Conservation (phyloP, 2,113 vertebrate genomes). For the Bufo gargarizans region DNA sequence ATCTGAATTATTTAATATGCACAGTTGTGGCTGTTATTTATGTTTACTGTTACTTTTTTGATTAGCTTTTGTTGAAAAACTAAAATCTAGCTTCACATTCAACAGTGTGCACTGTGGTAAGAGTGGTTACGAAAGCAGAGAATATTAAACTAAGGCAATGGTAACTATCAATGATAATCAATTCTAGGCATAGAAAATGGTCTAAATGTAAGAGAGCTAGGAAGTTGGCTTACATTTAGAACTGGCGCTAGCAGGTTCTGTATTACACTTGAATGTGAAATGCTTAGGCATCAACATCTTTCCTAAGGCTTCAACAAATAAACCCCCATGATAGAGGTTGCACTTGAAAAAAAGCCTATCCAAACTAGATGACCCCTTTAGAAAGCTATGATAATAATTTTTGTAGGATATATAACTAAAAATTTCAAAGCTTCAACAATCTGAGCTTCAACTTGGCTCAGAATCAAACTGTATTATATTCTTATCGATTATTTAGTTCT, state of each 20-base stretch:
- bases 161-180: background rate
- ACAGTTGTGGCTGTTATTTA: background rate
- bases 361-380: background rate
- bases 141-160: background rate
- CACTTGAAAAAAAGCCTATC: background rate
- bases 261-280: too few relatives aligned
- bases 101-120: background rate
- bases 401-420: background rate
- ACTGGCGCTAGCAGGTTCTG: too few relatives aligned
- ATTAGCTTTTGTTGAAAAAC: background rate
- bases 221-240: too few relatives aligned
- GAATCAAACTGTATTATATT: background rate
- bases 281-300: too few relatives aligned
- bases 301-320: too few relatives aligned
- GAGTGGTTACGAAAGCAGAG: background rate
- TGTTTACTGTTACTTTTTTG: background rate
- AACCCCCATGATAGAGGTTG: too few relatives aligned
- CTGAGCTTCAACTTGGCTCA: background rate
- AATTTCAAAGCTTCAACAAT: background rate
- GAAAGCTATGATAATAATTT: background rate
- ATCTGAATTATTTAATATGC: background rate
- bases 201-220: too few relatives aligned
- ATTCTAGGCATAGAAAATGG: background rate
- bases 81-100: background rate
- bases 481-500: constrained; percentile 12